These are phyloP conservation scores for Paratrypauchen microcephalus DNA, from an alignment of 2,797 vertebrate genomes.

Conservation along the genomic window DNA sequence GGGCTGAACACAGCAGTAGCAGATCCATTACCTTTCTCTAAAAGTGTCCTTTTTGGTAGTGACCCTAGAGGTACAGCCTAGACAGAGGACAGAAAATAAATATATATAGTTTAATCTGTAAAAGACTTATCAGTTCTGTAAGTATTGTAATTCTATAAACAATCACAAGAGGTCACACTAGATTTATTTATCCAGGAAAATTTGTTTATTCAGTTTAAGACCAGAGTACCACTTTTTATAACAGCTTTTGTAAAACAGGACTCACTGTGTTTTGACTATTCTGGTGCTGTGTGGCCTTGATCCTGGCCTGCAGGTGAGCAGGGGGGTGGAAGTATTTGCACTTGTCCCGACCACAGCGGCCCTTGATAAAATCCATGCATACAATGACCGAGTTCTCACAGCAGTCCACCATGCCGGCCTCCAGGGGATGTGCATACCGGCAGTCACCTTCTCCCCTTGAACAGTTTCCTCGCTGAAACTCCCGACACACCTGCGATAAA, in stretches of 20 bases:
- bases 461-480: slow-evolving; percentile 97
- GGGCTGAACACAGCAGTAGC: slow-evolving; percentile 88
- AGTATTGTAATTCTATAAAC: no score
- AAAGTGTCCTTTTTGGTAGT: slow-evolving; percentile 91
- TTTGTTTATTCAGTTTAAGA: no score
- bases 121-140: no score
- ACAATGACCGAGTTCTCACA: slow-evolving; percentile 97
- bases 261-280: slow-evolving; percentile 94
- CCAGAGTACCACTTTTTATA: background rate
- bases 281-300: slow-evolving; percentile 97
- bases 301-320: slow-evolving; percentile 96
- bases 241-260: slow-evolving; percentile 3
- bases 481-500: slow-evolving; percentile 88
- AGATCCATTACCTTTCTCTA: slow-evolving; percentile 94
- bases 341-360: slow-evolving; percentile 95
- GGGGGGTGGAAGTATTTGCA: slow-evolving; percentile 99
- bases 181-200: no score
- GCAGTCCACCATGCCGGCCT: slow-evolving; percentile 94
- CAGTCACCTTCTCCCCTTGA: slow-evolving; percentile 96
- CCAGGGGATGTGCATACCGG: slow-evolving; percentile 94
- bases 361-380: slow-evolving; percentile 99
- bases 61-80: slow-evolving; percentile 87
- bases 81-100: background rate
- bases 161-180: no score
- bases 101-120: no score